Base-by-base conservation (phyloP, 1,140 invertebrate species). In the Geopemphigus sp. region DNA sequence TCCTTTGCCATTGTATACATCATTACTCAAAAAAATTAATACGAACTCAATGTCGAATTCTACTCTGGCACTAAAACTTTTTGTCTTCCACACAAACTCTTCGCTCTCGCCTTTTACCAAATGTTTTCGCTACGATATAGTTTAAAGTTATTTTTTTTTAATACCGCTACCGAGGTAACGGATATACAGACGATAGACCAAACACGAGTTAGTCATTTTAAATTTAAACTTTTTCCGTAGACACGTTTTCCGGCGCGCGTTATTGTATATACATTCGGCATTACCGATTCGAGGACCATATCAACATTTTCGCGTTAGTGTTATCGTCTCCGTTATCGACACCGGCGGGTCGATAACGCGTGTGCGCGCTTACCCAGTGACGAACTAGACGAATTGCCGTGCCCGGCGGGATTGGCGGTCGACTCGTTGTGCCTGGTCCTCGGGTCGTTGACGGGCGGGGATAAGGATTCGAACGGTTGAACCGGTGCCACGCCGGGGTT, bases 401-500 rank as follows among this genome's bases (percentile, higher is more conserved):
- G 57, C 2, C 57, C 74, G 5, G 26, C 24, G 22, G 32, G n/a
- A 24, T 61, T 24, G 14, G 39, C 5, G 14, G 39, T 11, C 4
- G 74, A 61, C 39, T 63, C 57, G 57, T 78, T 78, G 5, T 78
- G 19, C 39, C 74, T 56, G 8, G 68, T 54, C 68, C 68, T 56
- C 5, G 73, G 74, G 22, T 63, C 57, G 57, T 63, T 63, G 8
- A 39, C 56, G 3, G 57, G 74, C 10, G 57, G 74, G 14, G 74
- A 78, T n/a, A 78, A 50, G 4, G 74, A 78, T n/a, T 78, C 74
- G 39, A 78, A 78, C 14, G 74, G 74, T 15, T 78, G 74, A 15
- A 78, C 56, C 15, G 72, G 86, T 85, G 83, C 88, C 87, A 8
- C 85, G 85, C 87, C 87, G 82, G 86, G 87, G 12, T 87, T 86